Evolutionary conservation across 2,797 vertebrate genomes (phyloP).

Genomic region (Taeniopygia guttata): DNA sequence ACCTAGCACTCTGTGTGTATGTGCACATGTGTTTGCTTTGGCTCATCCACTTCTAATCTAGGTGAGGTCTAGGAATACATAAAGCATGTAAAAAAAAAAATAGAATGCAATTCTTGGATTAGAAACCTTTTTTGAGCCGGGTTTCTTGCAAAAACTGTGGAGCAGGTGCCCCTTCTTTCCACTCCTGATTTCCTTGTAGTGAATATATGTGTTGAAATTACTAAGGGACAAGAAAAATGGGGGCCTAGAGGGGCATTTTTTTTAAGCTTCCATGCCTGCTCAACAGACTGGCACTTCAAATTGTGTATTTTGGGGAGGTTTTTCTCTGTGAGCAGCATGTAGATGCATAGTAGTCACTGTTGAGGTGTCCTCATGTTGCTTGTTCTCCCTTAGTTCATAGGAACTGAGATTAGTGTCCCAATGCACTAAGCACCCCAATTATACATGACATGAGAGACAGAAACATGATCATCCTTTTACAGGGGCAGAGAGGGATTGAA

Average conservation of each 20-base stretch:
- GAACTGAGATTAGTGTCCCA: neutral
- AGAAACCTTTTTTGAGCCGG: neutral
- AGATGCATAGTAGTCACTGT: neutral
- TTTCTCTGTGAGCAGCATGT: neutral
- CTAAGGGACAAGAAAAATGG: neutral
- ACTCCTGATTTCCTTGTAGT: neutral
- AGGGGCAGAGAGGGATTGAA: neutral
- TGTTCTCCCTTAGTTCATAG: neutral
- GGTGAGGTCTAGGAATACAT: neutral
- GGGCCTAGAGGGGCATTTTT: neutral
- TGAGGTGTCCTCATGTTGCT: neutral
- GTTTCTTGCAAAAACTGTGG: neutral
- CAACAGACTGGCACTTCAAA: neutral
- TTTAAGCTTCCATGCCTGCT: neutral
- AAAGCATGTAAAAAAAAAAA: neutral
- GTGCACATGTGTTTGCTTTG: conserved; percentile 2
- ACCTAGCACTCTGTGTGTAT: neutral
- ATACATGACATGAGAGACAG: neutral
- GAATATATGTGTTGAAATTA: neutral
- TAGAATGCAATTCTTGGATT: neutral
- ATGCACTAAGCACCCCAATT: neutral
- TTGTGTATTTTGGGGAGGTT: neutral
- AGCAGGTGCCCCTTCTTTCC: neutral
- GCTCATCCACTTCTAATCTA: neutral
- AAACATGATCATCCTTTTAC: neutral